A percentile compares a stretch with the other conserved stretches of the same genome.
Evolutionary conservation across 2,888 invertebrate genomes (phyloP).

Genomic region (Cerastis leucographa): DNA sequence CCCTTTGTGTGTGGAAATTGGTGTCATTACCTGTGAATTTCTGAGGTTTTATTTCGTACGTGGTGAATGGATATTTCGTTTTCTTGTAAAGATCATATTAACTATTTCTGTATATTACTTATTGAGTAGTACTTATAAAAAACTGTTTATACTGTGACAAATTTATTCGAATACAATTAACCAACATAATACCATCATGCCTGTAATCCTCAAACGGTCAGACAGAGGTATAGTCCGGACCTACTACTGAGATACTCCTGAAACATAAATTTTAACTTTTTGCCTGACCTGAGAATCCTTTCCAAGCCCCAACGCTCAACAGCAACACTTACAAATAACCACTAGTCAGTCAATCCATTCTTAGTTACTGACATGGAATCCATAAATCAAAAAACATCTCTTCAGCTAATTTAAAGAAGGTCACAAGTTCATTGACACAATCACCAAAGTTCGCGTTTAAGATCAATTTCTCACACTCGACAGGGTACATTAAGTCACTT

Average conservation of each 20-base stretch:
- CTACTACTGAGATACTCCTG: no score
- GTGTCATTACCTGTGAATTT: conserved; percentile 12
- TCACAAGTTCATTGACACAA: conserved; percentile 10
- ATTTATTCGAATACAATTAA: neutral
- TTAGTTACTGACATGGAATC: neutral
- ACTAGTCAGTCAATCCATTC: neutral
- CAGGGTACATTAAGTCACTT: conserved; percentile 29
- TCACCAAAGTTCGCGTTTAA: neutral
- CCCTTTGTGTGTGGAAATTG: conserved; percentile 17
- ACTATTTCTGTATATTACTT: neutral
- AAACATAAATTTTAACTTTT: neutral
- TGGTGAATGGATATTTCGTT: neutral
- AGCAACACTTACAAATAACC: neutral
- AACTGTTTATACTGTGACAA: neutral
- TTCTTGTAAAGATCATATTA: neutral
- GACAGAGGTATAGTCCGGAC: neutral
- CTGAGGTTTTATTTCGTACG: neutral
- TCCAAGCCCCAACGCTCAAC: neutral
- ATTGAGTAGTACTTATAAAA: neutral
- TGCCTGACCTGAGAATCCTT: neutral
- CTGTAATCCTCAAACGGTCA: no score
- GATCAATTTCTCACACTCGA: conserved; percentile 24
- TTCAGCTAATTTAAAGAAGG: neutral
- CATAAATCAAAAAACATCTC: neutral
- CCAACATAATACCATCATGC: neutral